phyloP scores from a whole-genome alignment of 2,113 vertebrate genomes.

The Callocephalon fimbriatum region DNA sequence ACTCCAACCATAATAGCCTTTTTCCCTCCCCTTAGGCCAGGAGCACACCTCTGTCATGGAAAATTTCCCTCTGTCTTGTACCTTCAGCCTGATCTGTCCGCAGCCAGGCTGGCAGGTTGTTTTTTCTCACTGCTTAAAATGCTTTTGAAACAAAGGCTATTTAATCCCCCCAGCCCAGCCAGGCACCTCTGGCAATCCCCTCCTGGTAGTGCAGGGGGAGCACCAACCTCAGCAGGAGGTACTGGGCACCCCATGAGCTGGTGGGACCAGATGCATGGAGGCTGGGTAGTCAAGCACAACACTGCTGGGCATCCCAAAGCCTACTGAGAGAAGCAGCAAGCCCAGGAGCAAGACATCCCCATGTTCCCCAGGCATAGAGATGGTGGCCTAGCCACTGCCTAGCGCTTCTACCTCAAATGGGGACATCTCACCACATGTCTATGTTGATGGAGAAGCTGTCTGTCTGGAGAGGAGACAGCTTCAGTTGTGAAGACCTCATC shows the following conservation, averaged over 20 bases:
- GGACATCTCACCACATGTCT: fast-evolving
- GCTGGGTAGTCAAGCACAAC: background rate
- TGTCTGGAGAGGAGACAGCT: background rate
- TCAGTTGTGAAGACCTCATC: background rate
- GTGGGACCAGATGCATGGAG: background rate
- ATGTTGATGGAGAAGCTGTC: background rate
- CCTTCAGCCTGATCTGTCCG: conserved; percentile 22
- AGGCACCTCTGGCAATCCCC: conserved; percentile 5
- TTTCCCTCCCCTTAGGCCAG: conserved; percentile 65
- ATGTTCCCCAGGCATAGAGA: fast-evolving
- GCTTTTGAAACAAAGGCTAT: conserved; percentile 46
- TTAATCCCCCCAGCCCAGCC: background rate
- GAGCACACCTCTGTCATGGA: conserved; percentile 47
- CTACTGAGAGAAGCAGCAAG: background rate
- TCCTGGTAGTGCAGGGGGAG: background rate
- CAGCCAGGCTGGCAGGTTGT: background rate
- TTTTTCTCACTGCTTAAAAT: conserved; percentile 19
- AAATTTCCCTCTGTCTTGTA: conserved; percentile 46
- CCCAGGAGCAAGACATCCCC: background rate
- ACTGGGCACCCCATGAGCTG: fast-evolving
- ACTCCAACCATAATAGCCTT: conserved; percentile 12
- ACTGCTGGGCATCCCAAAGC: background rate
- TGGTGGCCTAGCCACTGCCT: background rate
- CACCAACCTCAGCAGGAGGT: background rate
- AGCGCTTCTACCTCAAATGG: background rate